Conservation (phyloP, 2,888 invertebrate genomes). For the Tanypteryx hageni region DNA sequence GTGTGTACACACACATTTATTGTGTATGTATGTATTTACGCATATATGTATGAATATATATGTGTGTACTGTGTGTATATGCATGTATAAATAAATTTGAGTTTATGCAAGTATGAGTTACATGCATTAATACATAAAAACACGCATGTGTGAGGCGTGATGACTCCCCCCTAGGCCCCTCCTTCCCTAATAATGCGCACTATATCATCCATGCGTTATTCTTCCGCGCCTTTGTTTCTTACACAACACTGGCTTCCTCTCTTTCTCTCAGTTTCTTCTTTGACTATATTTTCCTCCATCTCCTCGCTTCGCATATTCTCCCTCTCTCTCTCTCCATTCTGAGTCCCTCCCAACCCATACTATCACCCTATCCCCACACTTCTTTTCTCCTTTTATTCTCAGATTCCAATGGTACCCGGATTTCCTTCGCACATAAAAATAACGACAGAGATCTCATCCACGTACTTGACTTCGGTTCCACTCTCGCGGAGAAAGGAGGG, state of each 20-base stretch:
- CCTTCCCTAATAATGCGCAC: not conserved
- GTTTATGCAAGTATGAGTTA: too few relatives aligned
- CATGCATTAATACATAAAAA: too few relatives aligned
- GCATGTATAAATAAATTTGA: too few relatives aligned
- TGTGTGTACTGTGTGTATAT: too few relatives aligned
- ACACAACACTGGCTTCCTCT: constrained; percentile 19
- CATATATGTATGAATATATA: too few relatives aligned
- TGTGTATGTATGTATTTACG: too few relatives aligned
- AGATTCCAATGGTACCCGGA: not conserved
- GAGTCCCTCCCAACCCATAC: too few relatives aligned
- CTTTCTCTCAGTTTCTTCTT: not conserved
- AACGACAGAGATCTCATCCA: not conserved
- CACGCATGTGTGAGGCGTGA: not conserved
- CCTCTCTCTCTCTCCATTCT: not conserved
- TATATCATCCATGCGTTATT: constrained; percentile 7
- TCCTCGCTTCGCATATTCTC: not conserved
- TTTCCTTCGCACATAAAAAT: constrained; percentile 27
- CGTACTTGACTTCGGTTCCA: not conserved
- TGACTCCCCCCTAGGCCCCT: not conserved
- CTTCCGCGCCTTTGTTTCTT: constrained; percentile 27
- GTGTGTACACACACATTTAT: too few relatives aligned
- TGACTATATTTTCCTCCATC: too few relatives aligned
- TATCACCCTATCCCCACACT: not conserved
- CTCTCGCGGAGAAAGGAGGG: not conserved
- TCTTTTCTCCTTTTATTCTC: not conserved